Conservation (phyloP, 2,797 vertebrate genomes). For the Chelidonichthys spinosus region DNA sequence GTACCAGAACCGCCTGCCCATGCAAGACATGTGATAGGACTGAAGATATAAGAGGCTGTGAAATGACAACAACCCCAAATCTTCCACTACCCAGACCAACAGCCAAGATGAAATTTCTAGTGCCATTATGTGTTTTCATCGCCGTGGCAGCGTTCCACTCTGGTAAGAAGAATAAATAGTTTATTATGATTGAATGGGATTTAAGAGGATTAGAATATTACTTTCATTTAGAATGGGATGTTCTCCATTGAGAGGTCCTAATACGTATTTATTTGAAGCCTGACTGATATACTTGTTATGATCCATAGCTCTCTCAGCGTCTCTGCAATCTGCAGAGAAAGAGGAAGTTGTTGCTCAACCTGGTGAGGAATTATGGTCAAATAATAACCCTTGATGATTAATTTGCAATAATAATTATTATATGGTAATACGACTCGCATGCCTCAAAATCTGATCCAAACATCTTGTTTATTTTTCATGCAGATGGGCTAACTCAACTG, state of each 20-base stretch:
- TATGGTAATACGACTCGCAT: neutral
- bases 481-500: conserved; percentile 68
- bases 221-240: neutral
- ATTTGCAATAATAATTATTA: neutral
- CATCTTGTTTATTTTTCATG: conserved; percentile 11
- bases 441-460: neutral
- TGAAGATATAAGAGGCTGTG: conserved; percentile 74
- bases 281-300: conserved; percentile 14
- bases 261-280: neutral
- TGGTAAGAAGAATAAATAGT: conserved; percentile 71
- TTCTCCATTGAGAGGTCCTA: neutral
- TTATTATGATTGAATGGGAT: neutral
- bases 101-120: conserved; percentile 74
- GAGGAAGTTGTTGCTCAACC: conserved; percentile 40
- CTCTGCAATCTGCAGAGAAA: conserved; percentile 70
- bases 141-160: conserved; percentile 71
- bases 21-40: conserved; percentile 78
- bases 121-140: conserved; percentile 69
- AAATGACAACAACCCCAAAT: conserved; percentile 39
- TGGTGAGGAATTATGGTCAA: conserved; percentile 61
- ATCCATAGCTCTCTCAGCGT: conserved; percentile 73
- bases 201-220: neutral
- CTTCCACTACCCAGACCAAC: conserved; percentile 28
- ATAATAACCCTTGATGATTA: no score
- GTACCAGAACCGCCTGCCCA: conserved; percentile 77